These are phyloP conservation scores for Drosophila lacteicornis DNA, from an alignment of 1,140 invertebrate genomes.

Conservation along the genomic window DNA sequence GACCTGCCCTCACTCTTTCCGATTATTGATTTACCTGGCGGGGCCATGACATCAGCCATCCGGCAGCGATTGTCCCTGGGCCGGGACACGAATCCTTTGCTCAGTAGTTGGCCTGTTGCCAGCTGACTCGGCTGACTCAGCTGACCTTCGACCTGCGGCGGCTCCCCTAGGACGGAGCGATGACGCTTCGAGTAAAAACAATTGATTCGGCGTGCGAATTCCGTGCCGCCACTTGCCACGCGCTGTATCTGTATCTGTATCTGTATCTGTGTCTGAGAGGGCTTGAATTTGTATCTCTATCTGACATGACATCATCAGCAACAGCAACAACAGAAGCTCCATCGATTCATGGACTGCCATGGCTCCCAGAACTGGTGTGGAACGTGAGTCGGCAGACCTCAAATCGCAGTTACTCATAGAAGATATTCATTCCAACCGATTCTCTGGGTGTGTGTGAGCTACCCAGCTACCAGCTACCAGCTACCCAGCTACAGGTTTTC, in stretches of 20 bases:
- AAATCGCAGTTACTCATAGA: constrained; percentile 68
- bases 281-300: constrained; percentile 33
- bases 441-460: constrained; percentile 17
- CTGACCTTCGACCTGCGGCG: constrained; percentile 61
- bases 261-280: constrained; percentile 30
- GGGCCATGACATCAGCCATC: constrained; percentile 45
- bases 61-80: constrained; percentile 17
- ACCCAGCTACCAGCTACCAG: constrained; percentile 24
- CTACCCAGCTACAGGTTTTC: constrained; percentile 63
- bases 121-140: constrained; percentile 42
- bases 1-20: constrained; percentile 38
- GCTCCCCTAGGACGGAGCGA: constrained; percentile 9
- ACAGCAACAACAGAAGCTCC: constrained; percentile 17
- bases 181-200: constrained; percentile 32
- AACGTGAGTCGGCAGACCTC: constrained; percentile 62
- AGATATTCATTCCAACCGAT: constrained; percentile 33
- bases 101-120: constrained; percentile 39
- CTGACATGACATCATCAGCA: constrained; percentile 69
- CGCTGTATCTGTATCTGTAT: constrained; percentile 23
- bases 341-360: constrained; percentile 52
- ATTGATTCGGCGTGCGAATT: constrained; percentile 53
- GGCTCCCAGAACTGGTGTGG: constrained; percentile 68
- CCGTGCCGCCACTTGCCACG: constrained; percentile 39
- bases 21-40: constrained; percentile 45
- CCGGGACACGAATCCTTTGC: constrained; percentile 41